Conservation (phyloP, 2,113 vertebrate genomes). For the Burhinus oedicnemus region DNA sequence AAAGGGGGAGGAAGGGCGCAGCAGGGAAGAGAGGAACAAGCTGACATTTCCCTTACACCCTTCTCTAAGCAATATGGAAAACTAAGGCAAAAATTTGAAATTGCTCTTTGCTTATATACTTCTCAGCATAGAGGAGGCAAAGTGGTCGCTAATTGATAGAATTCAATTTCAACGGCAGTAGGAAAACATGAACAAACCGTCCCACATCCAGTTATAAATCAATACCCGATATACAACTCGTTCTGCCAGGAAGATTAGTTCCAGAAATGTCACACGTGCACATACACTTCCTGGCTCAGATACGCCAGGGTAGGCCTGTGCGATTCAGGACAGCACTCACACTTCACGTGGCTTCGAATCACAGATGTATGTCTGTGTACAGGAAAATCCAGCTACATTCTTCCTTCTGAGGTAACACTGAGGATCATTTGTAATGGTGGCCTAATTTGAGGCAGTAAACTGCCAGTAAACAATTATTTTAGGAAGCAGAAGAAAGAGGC, state of each 20-base stretch:
- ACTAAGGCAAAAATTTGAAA: not conserved
- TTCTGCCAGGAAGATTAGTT: not conserved
- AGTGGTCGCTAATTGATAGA: not conserved
- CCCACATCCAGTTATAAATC: not conserved
- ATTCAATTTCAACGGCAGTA: not conserved
- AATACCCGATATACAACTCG: not conserved
- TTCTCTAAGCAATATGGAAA: not conserved
- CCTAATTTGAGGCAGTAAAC: not conserved
- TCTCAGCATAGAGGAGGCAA: not conserved
- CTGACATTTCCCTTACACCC: not conserved
- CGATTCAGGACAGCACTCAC: not conserved
- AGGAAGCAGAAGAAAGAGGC: not conserved
- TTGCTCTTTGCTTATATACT: not conserved
- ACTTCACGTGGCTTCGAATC: not conserved
- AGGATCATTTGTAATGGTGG: not conserved
- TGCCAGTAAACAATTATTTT: not conserved
- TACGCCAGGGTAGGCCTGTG: not conserved
- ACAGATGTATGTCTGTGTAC: not conserved
- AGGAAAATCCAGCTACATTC: not conserved
- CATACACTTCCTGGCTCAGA: not conserved
- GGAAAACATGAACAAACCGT: not conserved
- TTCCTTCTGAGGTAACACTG: not conserved
- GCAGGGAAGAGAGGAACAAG: not conserved
- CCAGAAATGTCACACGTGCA: not conserved
- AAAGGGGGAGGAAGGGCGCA: not conserved